Conservation (phyloP, 1,140 invertebrate genomes). For the Marisa cornuarietis region DNA sequence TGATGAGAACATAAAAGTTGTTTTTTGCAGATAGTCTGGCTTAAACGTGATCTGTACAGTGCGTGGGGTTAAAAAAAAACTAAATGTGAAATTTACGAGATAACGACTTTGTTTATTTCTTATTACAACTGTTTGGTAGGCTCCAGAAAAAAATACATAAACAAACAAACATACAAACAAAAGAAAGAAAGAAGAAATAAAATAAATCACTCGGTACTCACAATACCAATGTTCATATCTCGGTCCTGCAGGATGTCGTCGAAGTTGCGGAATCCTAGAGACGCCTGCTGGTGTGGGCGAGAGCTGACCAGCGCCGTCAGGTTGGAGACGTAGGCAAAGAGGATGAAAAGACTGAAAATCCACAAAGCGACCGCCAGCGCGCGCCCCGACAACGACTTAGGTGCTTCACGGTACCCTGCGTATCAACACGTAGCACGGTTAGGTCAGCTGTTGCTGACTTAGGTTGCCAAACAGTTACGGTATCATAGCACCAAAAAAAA, state of each 20-base stretch:
- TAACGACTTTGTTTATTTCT: too few species aligned
- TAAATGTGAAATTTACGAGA: too few species aligned
- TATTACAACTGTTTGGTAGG: too few species aligned
- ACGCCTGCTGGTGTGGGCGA: constrained; percentile 4
- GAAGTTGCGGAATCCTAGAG: constrained; percentile 16
- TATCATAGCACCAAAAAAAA: neutral
- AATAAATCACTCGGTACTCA: neutral
- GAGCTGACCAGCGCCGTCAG: constrained; percentile 20
- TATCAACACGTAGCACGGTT: too few species aligned
- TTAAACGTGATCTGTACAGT: too few species aligned
- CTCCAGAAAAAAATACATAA: too few species aligned
- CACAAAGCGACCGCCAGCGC: constrained; percentile 34
- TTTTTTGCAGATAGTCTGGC: too few species aligned
- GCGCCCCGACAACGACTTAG: constrained; percentile 31
- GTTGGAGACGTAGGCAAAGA: constrained; percentile 24
- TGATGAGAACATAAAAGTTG: too few species aligned
- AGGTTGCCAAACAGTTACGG: neutral
- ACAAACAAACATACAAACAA: too few species aligned
- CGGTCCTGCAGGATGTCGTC: constrained; percentile 22
- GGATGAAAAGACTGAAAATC: constrained; percentile 25
- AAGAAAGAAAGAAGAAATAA: too few species aligned
- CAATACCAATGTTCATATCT: constrained; percentile 15
- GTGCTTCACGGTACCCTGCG: constrained; percentile 32
- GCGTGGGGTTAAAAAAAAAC: too few species aligned
- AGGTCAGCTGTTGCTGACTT: neutral